These are phyloP conservation scores for Lacerta agilis DNA, from an alignment of 2,797 vertebrate species.

Conservation along the genomic window DNA sequence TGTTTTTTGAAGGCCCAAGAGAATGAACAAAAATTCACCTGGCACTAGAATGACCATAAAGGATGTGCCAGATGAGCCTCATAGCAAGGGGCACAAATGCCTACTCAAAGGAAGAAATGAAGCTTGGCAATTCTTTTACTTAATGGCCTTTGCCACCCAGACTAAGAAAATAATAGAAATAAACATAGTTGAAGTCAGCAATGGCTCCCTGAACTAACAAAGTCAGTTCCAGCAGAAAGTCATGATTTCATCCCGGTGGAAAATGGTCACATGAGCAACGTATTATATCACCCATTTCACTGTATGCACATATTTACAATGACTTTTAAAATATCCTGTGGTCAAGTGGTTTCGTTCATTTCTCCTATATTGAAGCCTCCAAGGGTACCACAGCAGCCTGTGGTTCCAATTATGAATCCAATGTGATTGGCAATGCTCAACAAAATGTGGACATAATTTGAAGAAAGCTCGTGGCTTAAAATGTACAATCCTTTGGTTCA, in stretches of 20 bases:
- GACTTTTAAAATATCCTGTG: background rate
- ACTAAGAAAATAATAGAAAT: background rate
- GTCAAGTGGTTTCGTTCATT: background rate
- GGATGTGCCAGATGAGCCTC: no score
- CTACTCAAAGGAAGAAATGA: no score
- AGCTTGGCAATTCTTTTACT: no score
- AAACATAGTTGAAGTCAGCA: background rate
- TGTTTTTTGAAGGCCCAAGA: no score
- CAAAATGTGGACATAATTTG: background rate
- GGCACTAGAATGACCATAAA: no score
- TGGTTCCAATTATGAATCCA: conserved; percentile 2
- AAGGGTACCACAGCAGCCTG: background rate
- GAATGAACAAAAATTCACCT: no score
- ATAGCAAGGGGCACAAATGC: no score
- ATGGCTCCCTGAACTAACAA: background rate
- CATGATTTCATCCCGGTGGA: background rate
- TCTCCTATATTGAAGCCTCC: background rate
- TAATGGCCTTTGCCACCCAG: background rate
- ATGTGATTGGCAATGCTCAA: background rate
- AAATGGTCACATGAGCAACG: background rate
- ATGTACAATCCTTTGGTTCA: background rate
- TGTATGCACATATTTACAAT: background rate
- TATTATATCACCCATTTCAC: background rate
- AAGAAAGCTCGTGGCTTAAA: background rate
- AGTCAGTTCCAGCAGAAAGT: background rate